Base-by-base conservation (phyloP, 1,140 invertebrate species). In the Bombus turneri region DNA sequence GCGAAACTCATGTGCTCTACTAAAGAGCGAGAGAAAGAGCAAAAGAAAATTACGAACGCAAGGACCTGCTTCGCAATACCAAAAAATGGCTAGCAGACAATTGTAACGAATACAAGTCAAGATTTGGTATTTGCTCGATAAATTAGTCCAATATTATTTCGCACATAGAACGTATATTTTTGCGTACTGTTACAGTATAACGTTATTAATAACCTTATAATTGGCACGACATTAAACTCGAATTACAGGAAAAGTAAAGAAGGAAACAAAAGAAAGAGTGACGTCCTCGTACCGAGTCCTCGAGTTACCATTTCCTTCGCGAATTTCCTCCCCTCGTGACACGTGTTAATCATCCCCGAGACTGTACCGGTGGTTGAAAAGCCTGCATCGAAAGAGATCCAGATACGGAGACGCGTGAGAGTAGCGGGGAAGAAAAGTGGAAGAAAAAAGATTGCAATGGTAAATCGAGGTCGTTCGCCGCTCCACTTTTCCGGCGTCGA, bases 401-500 rank as follows among this genome's bases (percentile, higher is more conserved):
- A 79, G 41, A 79, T 66, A 62, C 57, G 18, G 4, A n/a, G 59
- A 62, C 59, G 59, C 59, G 59, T 62, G 3, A n/a, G 62, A 3
- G 76, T 28, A 41, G 47, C 22, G 9, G 25, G 2, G 25, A 12
- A 25, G 39, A 5, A 43, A 34, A 34, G 34, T 25, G 25, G 5
- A 28, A 64, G 37, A 41, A 59, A 39, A 53, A 76, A 83, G 68
- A 77, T 83, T 43, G 74, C 74, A 77, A 78, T 57, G 64, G 37
- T 57, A 47, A 69, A 83, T 78, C 64, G 74, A 69, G 82, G 82
- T 83, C 81, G 74, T 78, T 83, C 74, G 81, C 81, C 74, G 81
- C 39, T 77, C 74, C 74, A 77, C 81, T 83, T 78, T 66, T 22
- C 34, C 74, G 73, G 43, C 72, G 74, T 68, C 66, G 82, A 84